Conservation (phyloP, 1,140 invertebrate genomes). For the Papilio machaon region DNA sequence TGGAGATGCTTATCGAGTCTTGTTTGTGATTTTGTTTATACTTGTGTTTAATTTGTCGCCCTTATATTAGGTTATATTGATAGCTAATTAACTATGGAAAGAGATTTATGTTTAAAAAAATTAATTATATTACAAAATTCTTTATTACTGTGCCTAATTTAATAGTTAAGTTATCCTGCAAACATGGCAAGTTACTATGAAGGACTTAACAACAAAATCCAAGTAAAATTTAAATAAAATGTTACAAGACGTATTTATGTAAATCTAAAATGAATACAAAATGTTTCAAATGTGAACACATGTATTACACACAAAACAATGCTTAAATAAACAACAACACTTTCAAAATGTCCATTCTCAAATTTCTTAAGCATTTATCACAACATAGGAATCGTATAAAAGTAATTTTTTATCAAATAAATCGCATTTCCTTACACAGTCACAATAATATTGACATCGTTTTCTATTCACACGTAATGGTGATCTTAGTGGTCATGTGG, state of each 20-base stretch:
- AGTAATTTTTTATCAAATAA: constrained; percentile 2
- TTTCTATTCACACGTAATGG: constrained; percentile 10
- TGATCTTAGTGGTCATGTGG: constrained; percentile 24
- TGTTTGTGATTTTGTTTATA: constrained; percentile 39
- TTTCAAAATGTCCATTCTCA: constrained; percentile 18
- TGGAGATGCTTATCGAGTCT: constrained; percentile 36
- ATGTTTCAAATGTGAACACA: not conserved
- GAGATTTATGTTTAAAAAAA: not conserved
- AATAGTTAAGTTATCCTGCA: not conserved
- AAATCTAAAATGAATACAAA: not conserved
- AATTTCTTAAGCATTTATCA: constrained; percentile 14
- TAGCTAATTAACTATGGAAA: constrained; percentile 10
- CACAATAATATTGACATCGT: constrained; percentile 4
- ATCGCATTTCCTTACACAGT: constrained; percentile 1
- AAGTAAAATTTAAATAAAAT: not conserved
- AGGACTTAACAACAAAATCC: not conserved
- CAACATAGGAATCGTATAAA: not conserved
- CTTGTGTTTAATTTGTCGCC: constrained; percentile 37
- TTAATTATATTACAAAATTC: not conserved
- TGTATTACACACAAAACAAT: not conserved
- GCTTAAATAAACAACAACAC: not conserved
- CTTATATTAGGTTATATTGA: constrained; percentile 30
- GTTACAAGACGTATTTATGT: not conserved
- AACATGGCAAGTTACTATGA: not conserved
- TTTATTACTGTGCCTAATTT: no score